Conservation (phyloP, 2,888 invertebrate species). For the Drosophila silvestris region DNA sequence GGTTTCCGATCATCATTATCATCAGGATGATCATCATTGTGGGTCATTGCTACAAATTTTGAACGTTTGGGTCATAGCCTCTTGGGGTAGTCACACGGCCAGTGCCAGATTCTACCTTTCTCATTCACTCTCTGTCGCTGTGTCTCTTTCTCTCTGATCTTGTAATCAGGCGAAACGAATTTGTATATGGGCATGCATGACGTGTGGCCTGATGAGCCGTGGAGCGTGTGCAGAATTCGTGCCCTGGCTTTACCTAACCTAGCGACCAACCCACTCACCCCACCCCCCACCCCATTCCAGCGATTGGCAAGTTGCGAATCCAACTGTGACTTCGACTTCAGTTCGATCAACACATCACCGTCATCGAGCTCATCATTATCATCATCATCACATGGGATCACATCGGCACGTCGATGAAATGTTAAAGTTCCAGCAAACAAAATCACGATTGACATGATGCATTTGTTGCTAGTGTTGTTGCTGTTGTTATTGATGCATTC, state of each 20-base stretch:
- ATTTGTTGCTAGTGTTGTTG: conserved; percentile 57
- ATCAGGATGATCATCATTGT: conserved; percentile 44
- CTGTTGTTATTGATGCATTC: conserved; percentile 48
- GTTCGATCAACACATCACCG: conserved; percentile 63
- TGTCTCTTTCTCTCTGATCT: conserved; percentile 51
- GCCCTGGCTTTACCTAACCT: conserved; percentile 49
- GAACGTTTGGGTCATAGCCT: conserved; percentile 80
- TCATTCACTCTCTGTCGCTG: neutral
- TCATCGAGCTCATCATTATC: conserved; percentile 32
- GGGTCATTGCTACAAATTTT: conserved; percentile 82
- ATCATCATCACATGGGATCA: conserved; percentile 61
- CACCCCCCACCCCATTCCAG: neutral
- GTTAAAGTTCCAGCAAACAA: conserved; percentile 82
- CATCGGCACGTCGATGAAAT: conserved; percentile 78
- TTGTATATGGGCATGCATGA: conserved; percentile 82
- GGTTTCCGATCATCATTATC: conserved; percentile 68
- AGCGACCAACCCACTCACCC: conserved; percentile 13
- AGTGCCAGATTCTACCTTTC: conserved; percentile 11
- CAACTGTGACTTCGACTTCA: conserved; percentile 33
- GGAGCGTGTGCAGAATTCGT: conserved; percentile 66
- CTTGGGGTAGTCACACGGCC: conserved; percentile 73
- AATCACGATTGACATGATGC: conserved; percentile 80
- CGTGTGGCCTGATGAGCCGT: conserved; percentile 79
- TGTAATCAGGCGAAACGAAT: conserved; percentile 81
- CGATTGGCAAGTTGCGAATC: conserved; percentile 18